Conservation (phyloP, 2,113 vertebrate species). For the Tamias sibiricus region DNA sequence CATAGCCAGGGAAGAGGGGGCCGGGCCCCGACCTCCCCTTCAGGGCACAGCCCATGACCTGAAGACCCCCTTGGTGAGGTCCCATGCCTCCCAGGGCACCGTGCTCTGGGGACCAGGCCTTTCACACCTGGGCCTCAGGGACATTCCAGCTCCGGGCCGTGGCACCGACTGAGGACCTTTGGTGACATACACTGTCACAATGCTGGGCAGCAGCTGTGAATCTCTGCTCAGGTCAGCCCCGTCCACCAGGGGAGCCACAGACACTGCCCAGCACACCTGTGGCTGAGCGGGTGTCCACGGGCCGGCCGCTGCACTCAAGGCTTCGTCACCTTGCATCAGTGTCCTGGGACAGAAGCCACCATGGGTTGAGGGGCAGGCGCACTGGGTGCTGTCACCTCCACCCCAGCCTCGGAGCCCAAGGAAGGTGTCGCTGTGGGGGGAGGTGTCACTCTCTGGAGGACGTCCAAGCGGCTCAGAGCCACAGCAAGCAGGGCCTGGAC, state of each 20-base stretch:
- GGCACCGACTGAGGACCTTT: not conserved
- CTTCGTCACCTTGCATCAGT: not conserved
- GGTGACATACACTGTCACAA: too few species aligned
- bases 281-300: not conserved
- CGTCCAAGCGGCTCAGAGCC: not conserved
- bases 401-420: not conserved
- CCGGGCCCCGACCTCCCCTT: not conserved
- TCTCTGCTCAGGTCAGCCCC: not conserved
- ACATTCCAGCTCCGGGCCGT: not conserved
- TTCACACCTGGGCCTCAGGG: not conserved
- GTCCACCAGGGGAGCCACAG: too few species aligned
- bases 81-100: not conserved
- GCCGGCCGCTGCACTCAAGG: fast-evolving
- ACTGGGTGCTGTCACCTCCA: not conserved
- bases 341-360: not conserved
- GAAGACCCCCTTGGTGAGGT: not conserved
- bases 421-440: not conserved
- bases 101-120: not conserved
- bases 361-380: not conserved
- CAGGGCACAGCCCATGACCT: not conserved
- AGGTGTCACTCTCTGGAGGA: not conserved
- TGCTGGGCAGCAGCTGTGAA: not conserved
- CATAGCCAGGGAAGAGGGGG: not conserved
- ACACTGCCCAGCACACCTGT: too few species aligned
- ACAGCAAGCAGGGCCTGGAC: not conserved